A percentile compares a stretch with the other conserved stretches of the same genome.
These are phyloP conservation scores for Drosophila tropicalis DNA, from an alignment of 1,140 invertebrate genomes.

Conservation along the genomic window DNA sequence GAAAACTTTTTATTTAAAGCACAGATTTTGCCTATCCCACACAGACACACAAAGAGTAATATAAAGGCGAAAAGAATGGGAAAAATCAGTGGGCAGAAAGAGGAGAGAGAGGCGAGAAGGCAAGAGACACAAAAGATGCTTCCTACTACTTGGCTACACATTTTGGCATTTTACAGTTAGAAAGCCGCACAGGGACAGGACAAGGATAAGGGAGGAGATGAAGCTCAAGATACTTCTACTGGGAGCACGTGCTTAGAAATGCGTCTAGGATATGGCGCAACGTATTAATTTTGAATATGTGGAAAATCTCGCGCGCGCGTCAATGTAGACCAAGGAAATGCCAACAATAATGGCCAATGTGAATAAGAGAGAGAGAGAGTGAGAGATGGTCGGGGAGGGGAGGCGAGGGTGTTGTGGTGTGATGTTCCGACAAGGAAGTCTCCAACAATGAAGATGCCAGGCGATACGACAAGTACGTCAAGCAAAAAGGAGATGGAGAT, in stretches of 20 bases:
- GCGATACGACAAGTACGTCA: conserved; percentile 78
- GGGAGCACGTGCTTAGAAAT: conserved; percentile 72
- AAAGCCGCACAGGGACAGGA: conserved; percentile 56
- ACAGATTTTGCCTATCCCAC: conserved; percentile 8
- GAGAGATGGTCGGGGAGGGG: neutral
- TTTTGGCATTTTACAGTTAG: conserved; percentile 60
- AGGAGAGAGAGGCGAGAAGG: neutral
- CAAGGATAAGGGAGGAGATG: neutral
- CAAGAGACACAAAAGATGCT: conserved; percentile 1
- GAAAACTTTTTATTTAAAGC: conserved; percentile 36
- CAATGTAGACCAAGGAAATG: conserved; percentile 63
- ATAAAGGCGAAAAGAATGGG: neutral
- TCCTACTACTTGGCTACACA: conserved; percentile 35
- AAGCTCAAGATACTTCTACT: neutral
- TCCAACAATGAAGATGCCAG: conserved; percentile 76
- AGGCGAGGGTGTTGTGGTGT: conserved; percentile 13
- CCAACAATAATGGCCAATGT: conserved; percentile 56
- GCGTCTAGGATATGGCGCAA: conserved; percentile 76
- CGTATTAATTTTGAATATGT: conserved; percentile 81
- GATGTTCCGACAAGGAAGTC: conserved; percentile 17
- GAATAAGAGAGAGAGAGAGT: conserved; percentile 1
- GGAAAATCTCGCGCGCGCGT: conserved; percentile 75
- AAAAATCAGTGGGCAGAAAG: neutral
- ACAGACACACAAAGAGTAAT: neutral
- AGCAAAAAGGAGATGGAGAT: conserved; percentile 20